A percentile compares a stretch with the other conserved stretches of the same genome.
phyloP scores from a whole-genome alignment of 35 echinoderm and acorn worm genomes.

The Ophioderma brevispina region DNA sequence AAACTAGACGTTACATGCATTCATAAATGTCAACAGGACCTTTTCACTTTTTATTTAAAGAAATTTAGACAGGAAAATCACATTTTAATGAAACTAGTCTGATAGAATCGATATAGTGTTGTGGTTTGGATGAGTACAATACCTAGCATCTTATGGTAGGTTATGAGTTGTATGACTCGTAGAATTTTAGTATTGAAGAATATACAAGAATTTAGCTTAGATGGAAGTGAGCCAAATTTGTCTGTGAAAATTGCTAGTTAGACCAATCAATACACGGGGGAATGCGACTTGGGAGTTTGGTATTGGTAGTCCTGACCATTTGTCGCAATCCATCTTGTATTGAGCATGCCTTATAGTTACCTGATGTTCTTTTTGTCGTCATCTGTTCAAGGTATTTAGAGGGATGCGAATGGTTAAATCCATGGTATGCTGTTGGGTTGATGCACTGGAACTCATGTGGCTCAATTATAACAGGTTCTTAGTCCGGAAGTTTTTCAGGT shows the following conservation, averaged over 20 bases:
- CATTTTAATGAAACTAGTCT: too few relatives aligned
- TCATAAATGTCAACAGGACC: too few relatives aligned
- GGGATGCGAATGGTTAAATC: not conserved
- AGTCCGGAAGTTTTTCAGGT: not conserved
- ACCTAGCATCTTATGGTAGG: too few relatives aligned
- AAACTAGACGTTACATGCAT: too few relatives aligned
- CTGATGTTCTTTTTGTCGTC: not conserved
- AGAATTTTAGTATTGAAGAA: too few relatives aligned
- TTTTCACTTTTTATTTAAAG: too few relatives aligned
- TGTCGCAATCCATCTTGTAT: not conserved
- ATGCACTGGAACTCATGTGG: not conserved
- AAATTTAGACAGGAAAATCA: too few relatives aligned
- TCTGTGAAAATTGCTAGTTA: not conserved
- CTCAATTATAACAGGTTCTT: not conserved
- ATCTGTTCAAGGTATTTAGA: conserved; percentile 14
- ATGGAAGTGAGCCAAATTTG: too few relatives aligned
- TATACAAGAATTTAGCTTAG: too few relatives aligned
- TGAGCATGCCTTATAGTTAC: not conserved
- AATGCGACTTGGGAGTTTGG: not conserved
- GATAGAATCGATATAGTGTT: too few relatives aligned
- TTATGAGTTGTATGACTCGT: too few relatives aligned
- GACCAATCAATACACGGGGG: not conserved
- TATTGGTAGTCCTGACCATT: not conserved
- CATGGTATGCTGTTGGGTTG: not conserved
- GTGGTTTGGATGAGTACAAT: too few relatives aligned